Conservation (phyloP, 2,888 invertebrate species). For the Eumerus sabulonum region DNA sequence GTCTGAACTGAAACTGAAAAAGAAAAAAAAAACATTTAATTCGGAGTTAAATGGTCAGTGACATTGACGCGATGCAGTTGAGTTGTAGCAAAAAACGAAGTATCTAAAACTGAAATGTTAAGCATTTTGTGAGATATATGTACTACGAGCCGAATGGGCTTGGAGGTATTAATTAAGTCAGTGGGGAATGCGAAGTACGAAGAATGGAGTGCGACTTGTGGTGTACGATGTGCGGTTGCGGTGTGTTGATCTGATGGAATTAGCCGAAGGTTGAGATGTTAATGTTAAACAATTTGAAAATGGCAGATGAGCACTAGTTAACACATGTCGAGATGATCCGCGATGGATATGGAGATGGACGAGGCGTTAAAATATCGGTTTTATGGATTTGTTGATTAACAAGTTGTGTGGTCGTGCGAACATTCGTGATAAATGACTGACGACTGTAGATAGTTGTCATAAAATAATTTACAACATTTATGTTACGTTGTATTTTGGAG, state of each 20-base stretch:
- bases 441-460: no score
- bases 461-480: no score
- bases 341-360: no score
- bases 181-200: neutral
- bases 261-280: constrained; percentile 19
- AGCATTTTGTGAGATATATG: constrained; percentile 22
- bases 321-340: neutral
- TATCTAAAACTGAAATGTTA: constrained; percentile 29
- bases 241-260: constrained; percentile 10
- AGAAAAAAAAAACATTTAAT: constrained; percentile 37
- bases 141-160: no score
- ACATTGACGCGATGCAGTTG: constrained; percentile 36
- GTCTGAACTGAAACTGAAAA: constrained; percentile 14
- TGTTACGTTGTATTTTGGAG: no score
- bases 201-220: no score
- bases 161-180: constrained; percentile 6
- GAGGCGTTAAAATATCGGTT: no score
- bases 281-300: neutral
- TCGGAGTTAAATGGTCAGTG: constrained; percentile 55
- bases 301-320: neutral
- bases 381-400: no score
- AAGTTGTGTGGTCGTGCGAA: no score
- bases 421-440: no score
- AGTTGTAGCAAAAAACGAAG: constrained; percentile 3
- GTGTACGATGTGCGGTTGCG: no score